Conservation (phyloP, 2,113 vertebrate genomes). For the Epinephelus cyanopodus region DNA sequence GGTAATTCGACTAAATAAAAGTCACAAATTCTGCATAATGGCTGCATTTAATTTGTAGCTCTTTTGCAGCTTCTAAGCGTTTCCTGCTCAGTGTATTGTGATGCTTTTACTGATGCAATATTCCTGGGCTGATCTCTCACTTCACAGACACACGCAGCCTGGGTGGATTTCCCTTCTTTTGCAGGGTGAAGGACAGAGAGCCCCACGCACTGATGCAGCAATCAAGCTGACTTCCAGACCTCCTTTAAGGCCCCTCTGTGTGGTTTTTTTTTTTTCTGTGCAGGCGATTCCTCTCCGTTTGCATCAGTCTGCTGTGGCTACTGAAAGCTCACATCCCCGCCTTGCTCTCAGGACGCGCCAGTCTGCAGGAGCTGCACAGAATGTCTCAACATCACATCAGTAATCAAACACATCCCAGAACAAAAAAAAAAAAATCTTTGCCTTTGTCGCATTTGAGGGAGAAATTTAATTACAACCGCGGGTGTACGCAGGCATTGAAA, state of each 20-base stretch:
- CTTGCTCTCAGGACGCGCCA: constrained; percentile 36
- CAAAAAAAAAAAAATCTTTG: constrained; percentile 14
- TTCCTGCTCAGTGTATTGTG: background rate
- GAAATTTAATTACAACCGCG: constrained; percentile 86
- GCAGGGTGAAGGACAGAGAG: background rate
- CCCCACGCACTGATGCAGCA: background rate
- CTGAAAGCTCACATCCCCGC: constrained; percentile 15
- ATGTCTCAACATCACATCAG: constrained; percentile 48
- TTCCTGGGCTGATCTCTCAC: background rate
- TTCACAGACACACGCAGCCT: background rate
- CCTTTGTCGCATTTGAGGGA: constrained; percentile 73
- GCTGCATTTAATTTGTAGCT: background rate
- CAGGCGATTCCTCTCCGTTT: background rate
- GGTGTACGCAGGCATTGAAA: constrained; percentile 76
- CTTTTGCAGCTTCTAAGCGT: background rate
- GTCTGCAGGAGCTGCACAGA: constrained; percentile 47
- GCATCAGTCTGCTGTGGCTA: constrained; percentile 27
- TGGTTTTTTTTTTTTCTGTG: background rate
- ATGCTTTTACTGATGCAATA: background rate
- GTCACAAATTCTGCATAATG: background rate
- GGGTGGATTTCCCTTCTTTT: background rate
- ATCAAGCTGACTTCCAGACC: constrained; percentile 14
- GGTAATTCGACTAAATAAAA: constrained; percentile 37
- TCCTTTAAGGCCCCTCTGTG: background rate
- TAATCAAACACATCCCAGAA: constrained; percentile 60